Conservation (phyloP, 2,113 vertebrate species). For the Campylomormyrus numenius region DNA sequence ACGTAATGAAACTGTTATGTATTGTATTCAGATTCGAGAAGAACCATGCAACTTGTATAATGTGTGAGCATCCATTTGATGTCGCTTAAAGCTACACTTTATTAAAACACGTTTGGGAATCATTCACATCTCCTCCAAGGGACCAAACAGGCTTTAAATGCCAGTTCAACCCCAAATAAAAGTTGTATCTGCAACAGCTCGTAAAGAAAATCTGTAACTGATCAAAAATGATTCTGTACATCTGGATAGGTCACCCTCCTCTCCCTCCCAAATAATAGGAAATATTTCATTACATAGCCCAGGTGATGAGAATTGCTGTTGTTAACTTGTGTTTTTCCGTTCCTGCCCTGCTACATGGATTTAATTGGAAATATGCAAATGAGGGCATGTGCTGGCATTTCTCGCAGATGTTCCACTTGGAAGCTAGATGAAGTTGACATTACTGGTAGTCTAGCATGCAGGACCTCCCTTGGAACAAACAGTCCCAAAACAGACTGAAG, state of each 20-base stretch:
- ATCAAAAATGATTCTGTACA: conserved; percentile 14
- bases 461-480: conserved; percentile 8
- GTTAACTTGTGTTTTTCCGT: conserved; percentile 23
- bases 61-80: neutral
- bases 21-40: neutral
- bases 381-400: conserved; percentile 16
- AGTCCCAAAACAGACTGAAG: neutral
- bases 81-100: neutral
- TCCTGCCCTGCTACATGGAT: conserved; percentile 16
- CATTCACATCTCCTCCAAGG: neutral
- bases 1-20: neutral
- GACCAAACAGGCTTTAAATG: neutral
- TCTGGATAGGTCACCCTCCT: neutral
- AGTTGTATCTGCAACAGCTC: neutral
- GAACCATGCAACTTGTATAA: neutral
- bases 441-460: neutral
- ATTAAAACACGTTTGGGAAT: neutral
- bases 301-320: conserved; percentile 21
- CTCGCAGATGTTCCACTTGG: conserved; percentile 26
- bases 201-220: neutral
- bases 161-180: neutral
- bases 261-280: neutral
- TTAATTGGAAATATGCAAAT: conserved; percentile 35
- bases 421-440: conserved; percentile 22
- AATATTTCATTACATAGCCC: conserved; percentile 20